Base-by-base conservation (phyloP, 2,888 invertebrate genomes). In the Cyrtodaria siliqua region DNA sequence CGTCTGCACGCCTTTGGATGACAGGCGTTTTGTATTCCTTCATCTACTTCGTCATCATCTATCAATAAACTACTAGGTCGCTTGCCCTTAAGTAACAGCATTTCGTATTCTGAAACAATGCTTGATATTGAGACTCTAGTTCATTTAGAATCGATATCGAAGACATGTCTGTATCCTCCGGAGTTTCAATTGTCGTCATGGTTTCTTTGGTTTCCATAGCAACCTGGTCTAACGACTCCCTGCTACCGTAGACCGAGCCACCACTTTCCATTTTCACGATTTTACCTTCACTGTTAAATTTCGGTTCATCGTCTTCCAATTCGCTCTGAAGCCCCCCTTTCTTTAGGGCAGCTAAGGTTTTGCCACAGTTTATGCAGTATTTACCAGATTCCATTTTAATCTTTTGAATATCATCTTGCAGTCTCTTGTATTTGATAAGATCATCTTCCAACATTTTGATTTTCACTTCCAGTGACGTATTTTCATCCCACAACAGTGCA, bases 161-260 rank as follows among this genome's bases (percentile, higher is more conserved):
- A 1, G 78, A 74, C 16, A 67, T 64, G 44, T 83, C 82, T 4
- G 76, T 67, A 24, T 86, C 86, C 23, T 85, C 86, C 6, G 79
- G 72, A 24, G 62, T 74, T 26, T 69, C 72, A 9, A 81, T 81
- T 14, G 82, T 83, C 29, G 85, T 86, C 63, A 85, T 82, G 20
- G 88, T 86, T 60, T 89, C 88, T 61, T 87, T 86, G 24, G 86
- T 86, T 64, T 91, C 91, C 27, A 89, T 79, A 26, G 91, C 88
- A 52, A 86, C 82, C 55, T 85, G 82, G 50, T 86, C 85, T 12
- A 86, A 60, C 18, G 84, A 85, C 61, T 87, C 87, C 23, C 83
- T 74, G 56, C 90, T 92, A 38, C 92, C 92, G 67, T 90, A 92
- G 29, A 91, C 87, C 63, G 91, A 91, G 14, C 92, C 92, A 0